Percentiles rank a stretch among this genome's conserved stretches.
phyloP scores from a whole-genome alignment of 2,888 invertebrate genomes.

The Cheilosia variabilis region DNA sequence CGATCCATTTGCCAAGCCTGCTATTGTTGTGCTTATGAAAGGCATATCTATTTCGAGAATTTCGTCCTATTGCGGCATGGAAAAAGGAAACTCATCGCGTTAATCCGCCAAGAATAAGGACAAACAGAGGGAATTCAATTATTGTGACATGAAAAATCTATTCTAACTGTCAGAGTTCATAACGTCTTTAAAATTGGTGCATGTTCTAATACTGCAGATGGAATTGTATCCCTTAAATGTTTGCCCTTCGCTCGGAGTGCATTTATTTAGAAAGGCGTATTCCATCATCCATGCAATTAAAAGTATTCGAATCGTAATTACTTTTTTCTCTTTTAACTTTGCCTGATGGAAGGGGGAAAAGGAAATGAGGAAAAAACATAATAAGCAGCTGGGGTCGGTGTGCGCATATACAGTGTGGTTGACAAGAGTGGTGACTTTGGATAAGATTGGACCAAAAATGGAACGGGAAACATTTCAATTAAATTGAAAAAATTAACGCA shows the following conservation, averaged over 20 bases:
- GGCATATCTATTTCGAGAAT: conserved; percentile 6
- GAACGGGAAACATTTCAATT: no score
- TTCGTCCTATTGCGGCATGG: conserved; percentile 17
- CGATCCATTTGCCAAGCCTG: conserved; percentile 31
- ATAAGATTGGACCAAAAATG: no score
- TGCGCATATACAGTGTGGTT: conserved; percentile 27
- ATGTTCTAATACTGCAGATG: conserved; percentile 11
- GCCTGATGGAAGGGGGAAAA: not conserved
- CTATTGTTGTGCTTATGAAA: not conserved
- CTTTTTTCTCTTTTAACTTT: conserved; percentile 8
- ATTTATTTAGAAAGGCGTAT: conserved; percentile 51
- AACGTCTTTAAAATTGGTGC: conserved; percentile 1
- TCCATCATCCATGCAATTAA: conserved; percentile 65
- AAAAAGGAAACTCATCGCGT: conserved; percentile 11
- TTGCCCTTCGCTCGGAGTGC: conserved; percentile 1
- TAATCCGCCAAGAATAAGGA: conserved; percentile 36
- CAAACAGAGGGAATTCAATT: conserved; percentile 60
- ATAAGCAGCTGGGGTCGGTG: not conserved
- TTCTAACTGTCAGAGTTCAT: conserved; percentile 43
- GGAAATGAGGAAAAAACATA: conserved; percentile 54
- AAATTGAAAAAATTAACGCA: no score
- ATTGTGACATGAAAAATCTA: conserved; percentile 35
- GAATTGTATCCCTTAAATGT: not conserved
- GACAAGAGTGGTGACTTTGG: conserved; percentile 1
- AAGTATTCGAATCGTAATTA: conserved; percentile 46